phyloP scores from a whole-genome alignment of 2,113 vertebrate genomes.

The Anthoscopus minutus region DNA sequence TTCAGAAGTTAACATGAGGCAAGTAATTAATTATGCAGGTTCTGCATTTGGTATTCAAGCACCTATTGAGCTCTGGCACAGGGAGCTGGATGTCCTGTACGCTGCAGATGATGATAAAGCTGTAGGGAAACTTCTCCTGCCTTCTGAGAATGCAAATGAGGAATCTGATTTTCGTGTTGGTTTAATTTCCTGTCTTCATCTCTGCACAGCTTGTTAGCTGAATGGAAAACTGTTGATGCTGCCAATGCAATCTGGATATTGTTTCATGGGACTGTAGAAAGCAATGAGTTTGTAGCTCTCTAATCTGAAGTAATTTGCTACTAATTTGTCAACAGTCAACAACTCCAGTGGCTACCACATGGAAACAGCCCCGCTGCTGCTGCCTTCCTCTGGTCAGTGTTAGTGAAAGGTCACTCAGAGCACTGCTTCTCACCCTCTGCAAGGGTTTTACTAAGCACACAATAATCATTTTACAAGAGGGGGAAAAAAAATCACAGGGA shows the following conservation, averaged over 20 bases:
- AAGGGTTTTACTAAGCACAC: not conserved
- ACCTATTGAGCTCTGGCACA: not conserved
- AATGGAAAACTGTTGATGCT: constrained; percentile 3
- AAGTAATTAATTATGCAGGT: not conserved
- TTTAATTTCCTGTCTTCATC: constrained; percentile 31
- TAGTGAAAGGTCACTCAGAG: not conserved
- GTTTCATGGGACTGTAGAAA: not conserved
- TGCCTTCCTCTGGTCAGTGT: accelerated
- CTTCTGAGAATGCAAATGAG: constrained; percentile 18
- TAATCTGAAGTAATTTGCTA: constrained; percentile 16
- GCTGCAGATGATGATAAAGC: not conserved
- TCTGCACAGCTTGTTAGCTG: not conserved
- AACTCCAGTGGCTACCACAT: not conserved
- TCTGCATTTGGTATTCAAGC: not conserved
- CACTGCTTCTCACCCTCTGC: not conserved
- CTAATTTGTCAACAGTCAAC: constrained; percentile 36
- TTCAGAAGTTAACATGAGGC: not conserved
- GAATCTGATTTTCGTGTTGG: not conserved
- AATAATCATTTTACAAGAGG: not conserved
- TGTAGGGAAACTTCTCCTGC: not conserved
- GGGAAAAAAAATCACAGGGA: not conserved
- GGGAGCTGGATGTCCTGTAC: not conserved
- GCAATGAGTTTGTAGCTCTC: not conserved
- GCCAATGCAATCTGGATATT: constrained; percentile 15
- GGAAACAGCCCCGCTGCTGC: accelerated